These are phyloP conservation scores for Fratercula arctica DNA, from an alignment of 2,797 vertebrate genomes.

Conservation along the genomic window DNA sequence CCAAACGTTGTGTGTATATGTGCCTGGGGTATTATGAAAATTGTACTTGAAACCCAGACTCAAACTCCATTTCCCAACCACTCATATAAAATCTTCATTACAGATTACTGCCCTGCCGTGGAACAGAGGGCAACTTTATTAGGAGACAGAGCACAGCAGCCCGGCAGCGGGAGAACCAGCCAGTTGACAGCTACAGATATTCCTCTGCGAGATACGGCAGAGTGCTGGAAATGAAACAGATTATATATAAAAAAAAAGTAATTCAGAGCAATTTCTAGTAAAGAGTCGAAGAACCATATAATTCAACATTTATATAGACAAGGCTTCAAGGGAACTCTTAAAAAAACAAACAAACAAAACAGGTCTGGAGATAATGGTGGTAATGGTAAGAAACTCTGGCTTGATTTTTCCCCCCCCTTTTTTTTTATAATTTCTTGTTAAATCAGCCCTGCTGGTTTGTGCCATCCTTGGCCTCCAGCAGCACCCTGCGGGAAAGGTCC, in stretches of 20 bases:
- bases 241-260: slow-evolving; percentile 15
- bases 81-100: slow-evolving; percentile 26
- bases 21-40: not conserved
- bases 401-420: not conserved
- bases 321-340: slow-evolving; percentile 37
- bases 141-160: not conserved
- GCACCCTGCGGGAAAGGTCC: not conserved
- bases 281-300: slow-evolving; percentile 53
- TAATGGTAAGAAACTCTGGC: not conserved
- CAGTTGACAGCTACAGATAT: slow-evolving; percentile 31
- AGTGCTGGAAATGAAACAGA: slow-evolving; percentile 57
- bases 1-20: accelerated
- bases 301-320: slow-evolving; percentile 56
- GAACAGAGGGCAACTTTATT: slow-evolving; percentile 53
- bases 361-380: not conserved
- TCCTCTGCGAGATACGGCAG: slow-evolving; percentile 13
- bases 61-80: not conserved
- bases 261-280: slow-evolving; percentile 54
- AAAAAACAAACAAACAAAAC: not conserved
- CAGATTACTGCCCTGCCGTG: slow-evolving; percentile 26
- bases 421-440: not conserved
- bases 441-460: not conserved
- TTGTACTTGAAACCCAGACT: not conserved
- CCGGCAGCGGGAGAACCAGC: slow-evolving; percentile 28
- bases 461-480: not conserved